Percentiles rank a stretch among this genome's conserved stretches.
phyloP scores from a whole-genome alignment of 2,113 vertebrate species.

The Varanus salvator region DNA sequence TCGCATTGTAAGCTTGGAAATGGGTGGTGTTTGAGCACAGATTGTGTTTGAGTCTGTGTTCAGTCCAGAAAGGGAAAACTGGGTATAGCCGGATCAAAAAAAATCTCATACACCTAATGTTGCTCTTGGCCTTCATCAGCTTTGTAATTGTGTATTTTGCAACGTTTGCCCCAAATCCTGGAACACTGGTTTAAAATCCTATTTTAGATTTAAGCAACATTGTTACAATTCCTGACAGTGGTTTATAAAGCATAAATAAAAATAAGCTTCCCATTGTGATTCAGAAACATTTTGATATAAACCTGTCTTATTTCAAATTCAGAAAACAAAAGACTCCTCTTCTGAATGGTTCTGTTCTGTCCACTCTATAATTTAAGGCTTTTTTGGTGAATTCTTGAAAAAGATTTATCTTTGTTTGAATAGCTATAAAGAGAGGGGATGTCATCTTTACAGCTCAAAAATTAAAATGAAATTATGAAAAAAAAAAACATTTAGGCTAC shows the following conservation, averaged over 20 bases:
- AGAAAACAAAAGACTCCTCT: not conserved
- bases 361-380: slow-evolving; percentile 20
- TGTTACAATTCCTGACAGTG: not conserved
- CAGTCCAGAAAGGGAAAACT: no score
- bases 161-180: not conserved
- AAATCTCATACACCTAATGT: not conserved
- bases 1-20: no score
- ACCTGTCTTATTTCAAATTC: not conserved
- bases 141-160: not conserved
- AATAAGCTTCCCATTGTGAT: not conserved
- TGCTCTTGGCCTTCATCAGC: not conserved
- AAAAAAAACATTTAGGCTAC: slow-evolving; percentile 46
- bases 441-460: slow-evolving; percentile 52
- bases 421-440: slow-evolving; percentile 36
- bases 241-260: not conserved
- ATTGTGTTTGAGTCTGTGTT: no score
- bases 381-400: not conserved
- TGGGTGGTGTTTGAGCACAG: no score
- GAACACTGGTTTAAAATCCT: not conserved
- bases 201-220: not conserved
- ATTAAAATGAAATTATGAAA: slow-evolving; percentile 58
- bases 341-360: not conserved
- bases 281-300: not conserved
- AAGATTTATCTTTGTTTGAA: slow-evolving; percentile 53
- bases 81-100: no score